Conservation (phyloP, 2,888 invertebrate genomes). For the Andrena haemorrhoa region DNA sequence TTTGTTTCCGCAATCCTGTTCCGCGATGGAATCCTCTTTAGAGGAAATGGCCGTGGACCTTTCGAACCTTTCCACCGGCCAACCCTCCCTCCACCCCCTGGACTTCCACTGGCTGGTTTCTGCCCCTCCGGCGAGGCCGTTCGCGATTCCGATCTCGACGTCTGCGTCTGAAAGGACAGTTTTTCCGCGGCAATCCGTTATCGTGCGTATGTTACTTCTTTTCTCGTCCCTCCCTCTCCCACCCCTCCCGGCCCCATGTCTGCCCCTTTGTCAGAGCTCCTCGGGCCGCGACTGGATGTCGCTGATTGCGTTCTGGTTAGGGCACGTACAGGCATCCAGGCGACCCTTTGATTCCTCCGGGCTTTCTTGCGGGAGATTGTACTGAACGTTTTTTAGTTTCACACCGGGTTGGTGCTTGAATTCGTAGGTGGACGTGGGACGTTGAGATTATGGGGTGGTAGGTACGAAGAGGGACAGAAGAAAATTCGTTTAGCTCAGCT, state of each 20-base stretch:
- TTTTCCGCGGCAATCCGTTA: constrained; percentile 56
- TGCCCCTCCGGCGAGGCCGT: constrained; percentile 44
- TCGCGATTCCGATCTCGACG: constrained; percentile 68
- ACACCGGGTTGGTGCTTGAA: background rate
- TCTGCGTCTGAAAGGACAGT: constrained; percentile 66
- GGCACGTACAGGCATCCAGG: constrained; percentile 18
- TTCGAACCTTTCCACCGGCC: constrained; percentile 52
- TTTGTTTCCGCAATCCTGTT: constrained; percentile 70
- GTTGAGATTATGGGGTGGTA: background rate
- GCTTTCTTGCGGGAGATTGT: background rate
- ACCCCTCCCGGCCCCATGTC: background rate
- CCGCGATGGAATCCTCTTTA: constrained; percentile 67
- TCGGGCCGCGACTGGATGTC: constrained; percentile 20
- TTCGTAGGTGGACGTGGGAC: background rate
- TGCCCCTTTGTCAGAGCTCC: constrained; percentile 40
- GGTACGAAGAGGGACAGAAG: background rate
- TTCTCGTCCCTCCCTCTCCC: background rate
- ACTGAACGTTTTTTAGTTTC: constrained; percentile 1
- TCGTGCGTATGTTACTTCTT: constrained; percentile 59
- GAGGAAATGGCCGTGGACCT: constrained; percentile 64
- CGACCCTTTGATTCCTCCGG: constrained; percentile 31
- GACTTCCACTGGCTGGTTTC: constrained; percentile 9
- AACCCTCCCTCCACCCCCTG: constrained; percentile 16
- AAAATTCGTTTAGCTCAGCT: too few species aligned
- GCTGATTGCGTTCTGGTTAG: constrained; percentile 52